Percentiles rank a stretch among this genome's conserved stretches.
phyloP scores from a whole-genome alignment of 2,888 invertebrate species.

The Drosophila prolongata region DNA sequence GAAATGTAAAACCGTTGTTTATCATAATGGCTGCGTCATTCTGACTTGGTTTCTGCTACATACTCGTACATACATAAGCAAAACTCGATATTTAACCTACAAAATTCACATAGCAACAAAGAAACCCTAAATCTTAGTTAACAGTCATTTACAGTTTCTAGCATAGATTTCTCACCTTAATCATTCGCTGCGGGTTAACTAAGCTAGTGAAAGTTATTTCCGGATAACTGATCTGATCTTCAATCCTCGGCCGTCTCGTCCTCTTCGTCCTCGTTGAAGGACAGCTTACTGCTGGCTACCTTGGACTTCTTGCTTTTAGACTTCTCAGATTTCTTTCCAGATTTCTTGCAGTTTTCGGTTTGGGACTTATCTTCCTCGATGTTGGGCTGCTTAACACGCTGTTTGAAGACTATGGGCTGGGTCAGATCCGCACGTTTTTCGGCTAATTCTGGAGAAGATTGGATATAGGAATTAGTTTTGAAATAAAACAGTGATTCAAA shows the following conservation, averaged over 20 bases:
- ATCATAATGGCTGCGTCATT: slow-evolving; percentile 1
- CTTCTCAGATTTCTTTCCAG: slow-evolving; percentile 49
- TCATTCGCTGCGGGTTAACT: slow-evolving; percentile 29
- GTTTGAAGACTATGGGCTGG: slow-evolving; percentile 86
- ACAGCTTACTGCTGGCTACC: slow-evolving; percentile 81
- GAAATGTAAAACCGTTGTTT: neutral
- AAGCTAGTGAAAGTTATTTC: slow-evolving; percentile 2
- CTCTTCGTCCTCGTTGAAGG: slow-evolving; percentile 85
- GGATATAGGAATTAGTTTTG: slow-evolving; percentile 1
- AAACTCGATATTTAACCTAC: slow-evolving; percentile 5
- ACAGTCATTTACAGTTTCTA: slow-evolving; percentile 2
- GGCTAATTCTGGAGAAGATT: slow-evolving; percentile 85
- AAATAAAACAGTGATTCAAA: neutral
- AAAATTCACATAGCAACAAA: slow-evolving; percentile 13
- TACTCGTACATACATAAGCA: neutral
- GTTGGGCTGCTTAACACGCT: slow-evolving; percentile 62
- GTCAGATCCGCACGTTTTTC: slow-evolving; percentile 87
- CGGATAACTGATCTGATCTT: neutral
- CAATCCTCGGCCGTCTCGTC: slow-evolving; percentile 71
- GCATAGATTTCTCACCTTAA: slow-evolving; percentile 26
- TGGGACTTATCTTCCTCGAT: slow-evolving; percentile 25
- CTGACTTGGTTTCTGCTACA: neutral
- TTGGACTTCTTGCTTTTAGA: slow-evolving; percentile 69
- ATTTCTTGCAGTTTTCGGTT: slow-evolving; percentile 25
- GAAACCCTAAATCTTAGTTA: neutral